Base-by-base conservation (phyloP, 2,797 vertebrate genomes). In the Sebastes oblongus region DNA sequence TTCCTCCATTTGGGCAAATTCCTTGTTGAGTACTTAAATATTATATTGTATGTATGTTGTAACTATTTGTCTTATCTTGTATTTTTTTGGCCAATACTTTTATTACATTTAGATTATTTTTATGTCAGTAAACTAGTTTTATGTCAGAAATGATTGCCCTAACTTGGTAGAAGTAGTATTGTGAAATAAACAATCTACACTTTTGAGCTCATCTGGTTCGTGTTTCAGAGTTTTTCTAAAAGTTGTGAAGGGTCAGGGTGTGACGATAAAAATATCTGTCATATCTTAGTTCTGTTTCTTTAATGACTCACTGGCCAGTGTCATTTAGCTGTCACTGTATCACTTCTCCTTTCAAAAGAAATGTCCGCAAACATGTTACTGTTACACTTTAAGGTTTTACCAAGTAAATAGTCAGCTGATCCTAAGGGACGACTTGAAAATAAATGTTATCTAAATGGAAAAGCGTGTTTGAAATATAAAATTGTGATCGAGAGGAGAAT, bases 271-370 rank as follows among this genome's bases (percentile, higher is more conserved):
- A 7, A 8, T 60, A 13, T 42, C 25, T 0, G 16, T 29, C n/a
- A 4, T 3, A 8, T 61, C n/a, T 27, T 62, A 29, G 62, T 88
- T 88, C 61, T 82, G 46, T 65, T 82, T 70, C 12, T 61, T 30
- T n/a, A 3, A 18, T 69, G 50, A 80, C 32, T 86, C 78, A 78
- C 42, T 29, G 60, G 3, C 14, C 18, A 0, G 4, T 1, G 4
- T 34, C n/a, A 27, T 18, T 55, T 76, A 52, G 54, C n/a, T 58
- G 54, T 8, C 36, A 29, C 2, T 29, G 68, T 77, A 8, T 74
- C 75, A 87, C 86, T 91, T 91, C 88, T 79, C 52, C 60, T 86
- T 88, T 82, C 0, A 0, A 64, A 75, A 39, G 14, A 56, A 66
- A 6, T 34, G 13, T 24, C 13, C 6, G 25, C 8, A n/a, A 54